A percentile compares a stretch with the other conserved stretches of the same genome.
These are phyloP conservation scores for Morpho deidamia DNA, from an alignment of 2,888 invertebrate species.

Conservation along the genomic window DNA sequence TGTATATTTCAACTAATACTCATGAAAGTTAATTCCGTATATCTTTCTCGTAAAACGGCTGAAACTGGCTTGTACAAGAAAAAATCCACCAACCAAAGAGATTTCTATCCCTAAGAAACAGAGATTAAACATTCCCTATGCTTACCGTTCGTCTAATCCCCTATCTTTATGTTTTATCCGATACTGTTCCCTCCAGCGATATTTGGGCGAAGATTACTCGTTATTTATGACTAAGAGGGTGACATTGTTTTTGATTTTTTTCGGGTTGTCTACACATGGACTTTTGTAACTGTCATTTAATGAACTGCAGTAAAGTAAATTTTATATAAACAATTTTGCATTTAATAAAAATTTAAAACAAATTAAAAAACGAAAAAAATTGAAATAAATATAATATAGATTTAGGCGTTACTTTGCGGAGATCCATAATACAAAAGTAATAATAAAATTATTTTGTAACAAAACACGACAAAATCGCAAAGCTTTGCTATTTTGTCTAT, in stretches of 20 bases:
- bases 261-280: background rate
- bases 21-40: background rate
- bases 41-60: background rate
- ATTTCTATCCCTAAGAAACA: slow-evolving; percentile 4
- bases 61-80: background rate
- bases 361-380: too few relatives aligned
- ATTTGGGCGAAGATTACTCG: slow-evolving; percentile 32
- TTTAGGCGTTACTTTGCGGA: too few relatives aligned
- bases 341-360: too few relatives aligned
- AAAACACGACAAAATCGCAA: too few relatives aligned
- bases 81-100: background rate
- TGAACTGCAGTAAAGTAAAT: background rate
- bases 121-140: slow-evolving; percentile 14
- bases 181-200: slow-evolving; percentile 22
- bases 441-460: too few relatives aligned
- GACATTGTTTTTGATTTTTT: slow-evolving; percentile 27
- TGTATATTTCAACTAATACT: too few relatives aligned
- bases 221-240: slow-evolving; percentile 29
- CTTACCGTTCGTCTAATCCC: slow-evolving; percentile 6
- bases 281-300: background rate
- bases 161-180: slow-evolving; percentile 15
- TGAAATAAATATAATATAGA: too few relatives aligned
- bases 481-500: too few relatives aligned
- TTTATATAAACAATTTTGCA: background rate
- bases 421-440: too few relatives aligned